Evolutionary conservation across 2,888 invertebrate genomes (phyloP).

Genomic region (Lasius platythorax): DNA sequence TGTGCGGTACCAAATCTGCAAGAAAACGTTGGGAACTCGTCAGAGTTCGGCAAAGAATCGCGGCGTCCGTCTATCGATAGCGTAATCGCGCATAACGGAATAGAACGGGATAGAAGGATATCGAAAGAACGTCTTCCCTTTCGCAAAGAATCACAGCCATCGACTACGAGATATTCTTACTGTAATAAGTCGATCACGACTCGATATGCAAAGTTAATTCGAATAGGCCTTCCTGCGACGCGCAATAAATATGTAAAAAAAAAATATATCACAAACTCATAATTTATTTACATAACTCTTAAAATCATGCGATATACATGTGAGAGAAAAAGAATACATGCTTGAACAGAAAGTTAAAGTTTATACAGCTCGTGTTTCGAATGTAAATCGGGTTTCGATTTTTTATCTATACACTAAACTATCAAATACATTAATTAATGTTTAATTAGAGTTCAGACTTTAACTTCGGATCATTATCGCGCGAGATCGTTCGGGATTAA

Average conservation of each 20-base stretch:
- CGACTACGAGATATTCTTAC: neutral
- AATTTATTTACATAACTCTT: neutral
- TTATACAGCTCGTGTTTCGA: neutral
- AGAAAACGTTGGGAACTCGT: conserved; percentile 67
- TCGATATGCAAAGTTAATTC: neutral
- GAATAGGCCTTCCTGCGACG: neutral
- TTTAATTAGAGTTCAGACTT: neutral
- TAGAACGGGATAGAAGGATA: neutral
- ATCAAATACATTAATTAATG: neutral
- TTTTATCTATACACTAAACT: neutral
- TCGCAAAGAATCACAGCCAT: neutral
- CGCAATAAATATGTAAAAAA: neutral
- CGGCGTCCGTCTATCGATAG: neutral
- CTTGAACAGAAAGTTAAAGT: neutral
- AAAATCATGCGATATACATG: neutral
- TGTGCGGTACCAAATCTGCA: conserved; percentile 66
- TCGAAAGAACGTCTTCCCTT: neutral
- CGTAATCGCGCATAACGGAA: neutral
- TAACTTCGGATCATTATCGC: neutral
- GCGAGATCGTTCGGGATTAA: neutral
- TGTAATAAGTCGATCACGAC: neutral
- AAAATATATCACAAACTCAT: neutral
- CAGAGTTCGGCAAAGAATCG: conserved; percentile 38
- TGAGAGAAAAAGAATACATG: neutral
- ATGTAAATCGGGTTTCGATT: neutral